phyloP scores from a whole-genome alignment of 2,888 invertebrate species.

The Drosophila ustulata region DNA sequence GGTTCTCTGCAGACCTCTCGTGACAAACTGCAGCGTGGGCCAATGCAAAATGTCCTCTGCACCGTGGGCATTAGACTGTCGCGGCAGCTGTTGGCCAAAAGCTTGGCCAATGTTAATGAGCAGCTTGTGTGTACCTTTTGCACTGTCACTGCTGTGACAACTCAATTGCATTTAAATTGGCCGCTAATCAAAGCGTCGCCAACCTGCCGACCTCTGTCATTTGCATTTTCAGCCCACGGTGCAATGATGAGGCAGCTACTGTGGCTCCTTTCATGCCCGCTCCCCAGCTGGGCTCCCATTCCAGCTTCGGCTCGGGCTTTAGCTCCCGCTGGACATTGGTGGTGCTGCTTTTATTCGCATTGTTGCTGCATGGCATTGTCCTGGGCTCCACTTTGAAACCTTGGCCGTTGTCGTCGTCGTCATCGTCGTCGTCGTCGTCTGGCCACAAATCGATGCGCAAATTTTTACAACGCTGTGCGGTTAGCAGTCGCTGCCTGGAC shows the following conservation, averaged over 20 bases:
- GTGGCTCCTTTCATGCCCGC: conserved; percentile 13
- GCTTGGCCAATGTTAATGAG: conserved; percentile 40
- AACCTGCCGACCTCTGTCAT: conserved; percentile 46
- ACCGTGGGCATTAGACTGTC: conserved; percentile 53
- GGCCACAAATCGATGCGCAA: conserved; percentile 78
- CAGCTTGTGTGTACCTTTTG: conserved; percentile 27
- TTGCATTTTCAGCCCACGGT: conserved; percentile 73
- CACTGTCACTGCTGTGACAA: conserved; percentile 36
- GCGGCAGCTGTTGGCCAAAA: conserved; percentile 34
- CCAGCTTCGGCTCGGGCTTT: conserved; percentile 1
- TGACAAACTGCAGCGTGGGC: conserved; percentile 73
- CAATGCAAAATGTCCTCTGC: conserved; percentile 55
- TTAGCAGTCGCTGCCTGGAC: conserved; percentile 56
- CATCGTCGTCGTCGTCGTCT: conserved; percentile 53
- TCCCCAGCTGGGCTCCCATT: neutral
- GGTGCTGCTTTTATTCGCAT: conserved; percentile 42
- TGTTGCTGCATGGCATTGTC: conserved; percentile 53
- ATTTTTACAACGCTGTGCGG: conserved; percentile 74
- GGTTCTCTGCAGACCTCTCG: conserved; percentile 49
- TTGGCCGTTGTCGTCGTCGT: conserved; percentile 48
- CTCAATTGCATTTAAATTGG: conserved; percentile 76
- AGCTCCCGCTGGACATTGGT: conserved; percentile 50
- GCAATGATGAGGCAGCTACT: conserved; percentile 50
- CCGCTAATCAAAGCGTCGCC: conserved; percentile 67
- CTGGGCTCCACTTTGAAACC: conserved; percentile 39